Percentiles rank a stretch among this genome's conserved stretches.
Evolutionary conservation across 1,140 invertebrate genomes (phyloP).

Genomic region (Eufriesea mexicana): DNA sequence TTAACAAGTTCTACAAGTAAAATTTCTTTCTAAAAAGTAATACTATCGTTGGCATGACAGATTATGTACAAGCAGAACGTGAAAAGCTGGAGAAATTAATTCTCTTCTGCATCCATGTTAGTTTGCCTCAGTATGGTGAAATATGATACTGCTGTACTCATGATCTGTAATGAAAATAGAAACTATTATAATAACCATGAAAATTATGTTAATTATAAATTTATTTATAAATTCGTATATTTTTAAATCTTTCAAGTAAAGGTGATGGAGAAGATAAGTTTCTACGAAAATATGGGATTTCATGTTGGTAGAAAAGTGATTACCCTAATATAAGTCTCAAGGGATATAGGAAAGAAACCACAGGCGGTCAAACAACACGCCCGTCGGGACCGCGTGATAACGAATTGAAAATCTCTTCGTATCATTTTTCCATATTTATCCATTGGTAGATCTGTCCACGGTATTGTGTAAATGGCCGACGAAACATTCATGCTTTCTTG

Average conservation of each 20-base stretch:
- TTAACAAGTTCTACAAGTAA: no score
- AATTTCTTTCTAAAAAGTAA: no score
- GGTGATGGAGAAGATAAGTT: no score
- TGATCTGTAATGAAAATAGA: slow-evolving; percentile 35
- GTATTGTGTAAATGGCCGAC: slow-evolving; percentile 35
- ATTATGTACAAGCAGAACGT: background rate
- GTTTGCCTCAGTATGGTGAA: slow-evolving; percentile 55
- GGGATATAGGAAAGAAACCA: slow-evolving; percentile 56
- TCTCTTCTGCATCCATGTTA: background rate
- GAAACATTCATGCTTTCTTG: slow-evolving; percentile 44
- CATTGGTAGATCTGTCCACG: slow-evolving; percentile 33
- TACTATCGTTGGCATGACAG: no score
- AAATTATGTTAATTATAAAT: no score
- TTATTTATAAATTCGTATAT: background rate
- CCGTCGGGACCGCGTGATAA: slow-evolving; percentile 34
- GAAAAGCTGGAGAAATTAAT: background rate
- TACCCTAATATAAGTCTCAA: slow-evolving; percentile 60
- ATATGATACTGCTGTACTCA: slow-evolving; percentile 57
- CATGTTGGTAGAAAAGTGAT: background rate
- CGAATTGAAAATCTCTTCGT: slow-evolving; percentile 37
- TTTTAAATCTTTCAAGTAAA: no score
- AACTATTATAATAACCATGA: no score
- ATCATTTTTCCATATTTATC: slow-evolving; percentile 29
- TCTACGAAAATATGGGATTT: no score
- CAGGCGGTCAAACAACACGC: slow-evolving; percentile 48